Base-by-base conservation (phyloP, 1,140 invertebrate genomes). In the Cheumatopsyche charites region DNA sequence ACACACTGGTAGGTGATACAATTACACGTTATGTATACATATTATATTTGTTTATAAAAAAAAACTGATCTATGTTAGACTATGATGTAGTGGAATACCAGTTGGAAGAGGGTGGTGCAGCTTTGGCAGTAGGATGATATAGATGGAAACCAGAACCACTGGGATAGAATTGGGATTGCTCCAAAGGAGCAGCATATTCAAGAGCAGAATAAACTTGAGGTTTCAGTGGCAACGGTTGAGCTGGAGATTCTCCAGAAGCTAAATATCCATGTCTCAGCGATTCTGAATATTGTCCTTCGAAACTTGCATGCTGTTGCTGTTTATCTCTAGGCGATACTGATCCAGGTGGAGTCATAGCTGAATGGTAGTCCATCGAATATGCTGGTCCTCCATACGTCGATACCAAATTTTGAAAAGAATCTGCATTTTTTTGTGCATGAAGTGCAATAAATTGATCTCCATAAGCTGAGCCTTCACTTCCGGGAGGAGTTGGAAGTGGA, bases 301-400 rank as follows among this genome's bases (percentile, higher is more conserved):
- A 36, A 23, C 75, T 72, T 0, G 75, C 67, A 62, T 84, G 82
- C 72, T 88, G 88, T 76, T 89, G 89, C 79, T 91, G 90, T 79
- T 94, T 95, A 77, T 96, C 94, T 55, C 94, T 86, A 0, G 96
- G 96, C 7, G 95, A 97, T 0, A 97, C 95, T 1, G 94, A 97
- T 0, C 94, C 94, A 11, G 96, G 95, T 52, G 95, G 96, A 0
- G 95, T 97, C 92, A 97, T 97, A 13, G 95, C 94, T 25, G 94
- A 94, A 78, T 94, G 92, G 78, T 94, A 93, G 78, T 94, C 92
- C 17, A 91, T 87, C 1, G 87, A 87, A 77, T 94, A 94, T 21
- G 87, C 87, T 4, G 75, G 75, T 7, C 74, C 74, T 65, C 75
- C 72, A 43, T 87, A 86, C 0, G 88, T 87, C 1, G 87, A 88